Percentiles rank a stretch among this genome's conserved stretches.
Conservation (phyloP, 2,797 vertebrate species). For the Ataeniobius toweri region DNA sequence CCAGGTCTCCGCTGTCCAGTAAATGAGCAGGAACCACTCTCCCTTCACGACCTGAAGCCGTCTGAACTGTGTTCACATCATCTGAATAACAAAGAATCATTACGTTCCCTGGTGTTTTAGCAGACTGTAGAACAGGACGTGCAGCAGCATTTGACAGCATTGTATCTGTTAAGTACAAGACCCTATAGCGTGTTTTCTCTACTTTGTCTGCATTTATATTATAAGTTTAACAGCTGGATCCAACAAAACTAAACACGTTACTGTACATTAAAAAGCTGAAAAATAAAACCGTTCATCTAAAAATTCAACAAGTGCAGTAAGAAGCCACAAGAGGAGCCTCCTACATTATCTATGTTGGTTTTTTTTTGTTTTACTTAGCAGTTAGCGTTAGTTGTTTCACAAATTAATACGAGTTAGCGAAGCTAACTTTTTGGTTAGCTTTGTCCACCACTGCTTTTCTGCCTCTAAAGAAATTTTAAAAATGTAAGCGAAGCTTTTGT, state of each 20-base stretch:
- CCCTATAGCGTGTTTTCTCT: not conserved
- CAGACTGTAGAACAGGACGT: not conserved
- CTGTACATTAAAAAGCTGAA: not conserved
- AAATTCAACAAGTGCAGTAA: not conserved
- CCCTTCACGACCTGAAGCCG: conserved; percentile 4
- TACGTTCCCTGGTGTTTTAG: too few species aligned
- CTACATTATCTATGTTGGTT: not conserved
- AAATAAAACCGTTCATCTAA: not conserved
- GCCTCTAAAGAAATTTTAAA: not conserved
- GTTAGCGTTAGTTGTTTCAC: too few species aligned
- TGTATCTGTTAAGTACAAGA: not conserved
- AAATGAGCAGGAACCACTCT: conserved; percentile 74
- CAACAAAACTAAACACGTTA: not conserved
- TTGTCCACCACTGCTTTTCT: too few species aligned
- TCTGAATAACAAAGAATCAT: conserved; percentile 61
- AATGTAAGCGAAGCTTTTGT: not conserved
- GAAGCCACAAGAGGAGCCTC: not conserved
- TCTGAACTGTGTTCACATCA: conserved; percentile 56
- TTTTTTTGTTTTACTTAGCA: not conserved
- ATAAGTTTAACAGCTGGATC: not conserved
- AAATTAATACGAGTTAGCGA: too few species aligned
- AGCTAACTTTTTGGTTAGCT: too few species aligned
- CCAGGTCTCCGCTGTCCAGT: conserved; percentile 86
- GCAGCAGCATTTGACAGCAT: not conserved
- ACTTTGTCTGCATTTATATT: not conserved